Evolutionary conservation across 2,113 vertebrate genomes (phyloP), one percentile per base, ranked within the genome.

Genomic region (Lagopus leucura): DNA sequence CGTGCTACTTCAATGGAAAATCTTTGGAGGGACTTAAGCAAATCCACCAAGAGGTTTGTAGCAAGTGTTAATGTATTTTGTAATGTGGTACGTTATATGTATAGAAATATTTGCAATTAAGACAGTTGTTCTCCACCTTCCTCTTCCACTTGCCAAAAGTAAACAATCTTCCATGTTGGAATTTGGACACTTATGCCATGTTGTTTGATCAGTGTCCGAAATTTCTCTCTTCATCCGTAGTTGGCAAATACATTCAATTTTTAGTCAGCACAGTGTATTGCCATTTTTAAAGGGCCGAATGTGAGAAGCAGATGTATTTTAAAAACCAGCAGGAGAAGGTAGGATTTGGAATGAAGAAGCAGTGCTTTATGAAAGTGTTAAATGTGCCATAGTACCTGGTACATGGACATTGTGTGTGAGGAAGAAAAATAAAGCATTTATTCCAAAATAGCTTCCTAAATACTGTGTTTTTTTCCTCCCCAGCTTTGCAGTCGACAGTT

Each of bases 401-500:
- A 3, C 5, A 1, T 12, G 58, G 66, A 8, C 25, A 27, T 30
- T 63, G 60, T 12, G 28, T 32, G 12, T 0, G 0, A 40, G 21
- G 40, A 52, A 30, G 12, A 3, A 12, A 86, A 84, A 13, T 8
- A 57, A 40, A 64, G 36, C 18, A 22, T 15, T 72, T 43, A 13
- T 7, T 36, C 65, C 19, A 47, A 22, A 32, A 18, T 57, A 65
- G 50, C 17, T 63, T 24, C 21, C 24, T 69, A 71, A 34, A 76
- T n/a, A 48, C 3, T 30, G 2, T 36, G 2, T 32, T 70, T 67
- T 93, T 79, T 86, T 8, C 8, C 97, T 7, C 97, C 96, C 32
- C 95, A 99, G 99, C 98, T 99, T 22, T 96, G 89, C 22, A 98
- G 98, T 65, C 98, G 97, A 60, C 99, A 99, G 60, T 97, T 98